A percentile compares a stretch with the other conserved stretches of the same genome.
Conservation (phyloP, 1,140 invertebrate species). For the Goniozus legneri region DNA sequence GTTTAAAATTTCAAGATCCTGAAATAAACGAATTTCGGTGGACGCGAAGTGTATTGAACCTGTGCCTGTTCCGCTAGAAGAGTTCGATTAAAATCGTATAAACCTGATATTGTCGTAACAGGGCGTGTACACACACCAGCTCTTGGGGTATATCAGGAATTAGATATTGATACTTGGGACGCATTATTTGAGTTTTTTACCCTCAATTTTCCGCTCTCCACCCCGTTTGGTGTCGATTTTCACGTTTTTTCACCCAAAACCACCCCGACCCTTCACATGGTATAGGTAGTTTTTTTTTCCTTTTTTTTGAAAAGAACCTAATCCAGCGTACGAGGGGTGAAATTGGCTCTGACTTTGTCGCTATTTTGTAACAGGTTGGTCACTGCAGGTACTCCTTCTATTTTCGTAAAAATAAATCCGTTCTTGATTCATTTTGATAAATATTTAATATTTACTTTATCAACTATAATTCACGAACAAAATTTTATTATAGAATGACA, state of each 20-base stretch:
- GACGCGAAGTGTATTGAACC: too few species aligned
- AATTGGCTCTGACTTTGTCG: slow-evolving; percentile 44
- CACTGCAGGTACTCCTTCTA: slow-evolving; percentile 35
- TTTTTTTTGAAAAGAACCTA: slow-evolving; percentile 49
- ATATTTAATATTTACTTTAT: too few species aligned
- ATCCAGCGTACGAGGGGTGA: slow-evolving; percentile 48
- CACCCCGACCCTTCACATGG: slow-evolving; percentile 41
- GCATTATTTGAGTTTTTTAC: slow-evolving; percentile 48
- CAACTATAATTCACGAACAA: too few species aligned
- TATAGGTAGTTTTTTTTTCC: slow-evolving; percentile 21
- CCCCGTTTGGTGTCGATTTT: slow-evolving; percentile 55
- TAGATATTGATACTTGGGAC: slow-evolving; percentile 44
- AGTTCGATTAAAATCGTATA: too few species aligned
- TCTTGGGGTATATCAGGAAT: slow-evolving; percentile 35
- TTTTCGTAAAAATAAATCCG: too few species aligned
- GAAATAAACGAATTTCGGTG: too few species aligned
- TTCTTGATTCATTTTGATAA: too few species aligned
- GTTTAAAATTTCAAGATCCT: too few species aligned
- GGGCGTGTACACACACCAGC: slow-evolving; percentile 14
- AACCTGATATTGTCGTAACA: slow-evolving; percentile 23
- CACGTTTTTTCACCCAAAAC: slow-evolving; percentile 54
- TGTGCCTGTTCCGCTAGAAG: too few species aligned
- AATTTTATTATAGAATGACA: too few species aligned
- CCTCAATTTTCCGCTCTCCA: slow-evolving; percentile 47
- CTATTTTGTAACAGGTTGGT: slow-evolving; percentile 42